A percentile compares a stretch with the other conserved stretches of the same genome.
Evolutionary conservation across 2,888 invertebrate species (phyloP).

Genomic region (Nyleta sp.): DNA sequence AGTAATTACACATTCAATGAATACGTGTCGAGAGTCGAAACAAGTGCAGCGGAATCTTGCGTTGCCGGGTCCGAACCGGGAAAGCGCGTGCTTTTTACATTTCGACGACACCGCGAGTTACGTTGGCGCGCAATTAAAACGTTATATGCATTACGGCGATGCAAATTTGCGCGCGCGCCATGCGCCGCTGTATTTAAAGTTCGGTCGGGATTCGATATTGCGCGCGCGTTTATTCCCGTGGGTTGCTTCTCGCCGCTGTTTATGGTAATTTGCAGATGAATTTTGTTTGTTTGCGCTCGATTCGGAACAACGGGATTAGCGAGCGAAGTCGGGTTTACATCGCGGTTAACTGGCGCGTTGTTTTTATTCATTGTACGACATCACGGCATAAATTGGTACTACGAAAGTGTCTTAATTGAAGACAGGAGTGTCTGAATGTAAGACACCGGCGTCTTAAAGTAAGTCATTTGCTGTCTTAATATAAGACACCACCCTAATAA

Average conservation of each 20-base stretch:
- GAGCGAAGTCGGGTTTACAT: slow-evolving; percentile 4
- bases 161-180: slow-evolving; percentile 17
- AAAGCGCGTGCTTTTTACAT: neutral
- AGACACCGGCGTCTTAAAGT: too few relatives aligned
- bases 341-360: neutral
- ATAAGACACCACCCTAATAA: too few relatives aligned
- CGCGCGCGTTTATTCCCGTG: slow-evolving; percentile 16
- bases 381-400: too few relatives aligned
- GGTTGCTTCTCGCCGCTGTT: slow-evolving; percentile 25
- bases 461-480: too few relatives aligned
- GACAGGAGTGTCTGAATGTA: too few relatives aligned
- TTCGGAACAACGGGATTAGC: slow-evolving; percentile 9
- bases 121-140: slow-evolving; percentile 13
- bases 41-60: too few relatives aligned
- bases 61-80: too few relatives aligned
- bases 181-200: slow-evolving; percentile 31
- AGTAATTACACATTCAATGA: too few relatives aligned
- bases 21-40: too few relatives aligned
- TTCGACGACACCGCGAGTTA: slow-evolving; percentile 1
- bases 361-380: slow-evolving; percentile 1
- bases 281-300: slow-evolving; percentile 6
- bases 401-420: too few relatives aligned
- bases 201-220: slow-evolving; percentile 24
- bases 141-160: slow-evolving; percentile 21
- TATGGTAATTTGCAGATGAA: slow-evolving; percentile 32